A percentile compares a stretch with the other conserved stretches of the same genome.
These are phyloP conservation scores for Matsumyia berberina DNA, from an alignment of 2,888 invertebrate genomes.

Conservation along the genomic window DNA sequence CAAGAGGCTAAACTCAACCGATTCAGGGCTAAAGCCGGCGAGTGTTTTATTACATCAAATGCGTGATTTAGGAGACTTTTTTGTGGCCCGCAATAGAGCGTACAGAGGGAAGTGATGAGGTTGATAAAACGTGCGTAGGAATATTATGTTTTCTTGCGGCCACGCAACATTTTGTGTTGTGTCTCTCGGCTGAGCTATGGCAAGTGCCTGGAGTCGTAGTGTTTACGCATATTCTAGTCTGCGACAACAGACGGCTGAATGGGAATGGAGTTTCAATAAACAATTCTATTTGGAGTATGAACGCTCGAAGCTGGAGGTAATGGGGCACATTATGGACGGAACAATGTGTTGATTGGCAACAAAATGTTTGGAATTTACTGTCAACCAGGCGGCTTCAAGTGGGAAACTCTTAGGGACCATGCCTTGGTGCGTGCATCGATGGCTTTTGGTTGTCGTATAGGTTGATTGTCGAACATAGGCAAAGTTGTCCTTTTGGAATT, in stretches of 20 bases:
- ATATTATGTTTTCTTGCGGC: constrained; percentile 66
- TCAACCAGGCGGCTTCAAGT: no score
- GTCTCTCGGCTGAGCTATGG: constrained; percentile 30
- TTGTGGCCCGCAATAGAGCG: constrained; percentile 30
- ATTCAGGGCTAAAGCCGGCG: constrained; percentile 71
- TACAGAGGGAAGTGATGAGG: constrained; percentile 58
- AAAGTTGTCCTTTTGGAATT: no score
- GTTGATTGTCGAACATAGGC: no score
- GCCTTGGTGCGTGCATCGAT: no score
- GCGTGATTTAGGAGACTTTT: constrained; percentile 65
- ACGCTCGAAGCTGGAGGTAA: constrained; percentile 19
- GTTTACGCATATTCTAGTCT: constrained; percentile 8
- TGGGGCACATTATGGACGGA: constrained; percentile 38
- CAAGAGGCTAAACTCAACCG: constrained; percentile 10
- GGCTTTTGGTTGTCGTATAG: no score
- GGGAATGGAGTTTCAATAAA: constrained; percentile 41
- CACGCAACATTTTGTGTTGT: constrained; percentile 70
- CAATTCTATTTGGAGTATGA: constrained; percentile 66
- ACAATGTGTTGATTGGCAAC: constrained; percentile 33
- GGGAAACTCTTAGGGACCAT: no score
- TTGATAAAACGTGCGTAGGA: constrained; percentile 73
- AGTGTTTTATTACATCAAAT: constrained; percentile 72
- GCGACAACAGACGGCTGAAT: constrained; percentile 7
- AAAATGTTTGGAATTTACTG: constrained; percentile 7
- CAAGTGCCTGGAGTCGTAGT: not conserved